Conservation (phyloP, 2,797 vertebrate genomes). For the Perodicticus potto region DNA sequence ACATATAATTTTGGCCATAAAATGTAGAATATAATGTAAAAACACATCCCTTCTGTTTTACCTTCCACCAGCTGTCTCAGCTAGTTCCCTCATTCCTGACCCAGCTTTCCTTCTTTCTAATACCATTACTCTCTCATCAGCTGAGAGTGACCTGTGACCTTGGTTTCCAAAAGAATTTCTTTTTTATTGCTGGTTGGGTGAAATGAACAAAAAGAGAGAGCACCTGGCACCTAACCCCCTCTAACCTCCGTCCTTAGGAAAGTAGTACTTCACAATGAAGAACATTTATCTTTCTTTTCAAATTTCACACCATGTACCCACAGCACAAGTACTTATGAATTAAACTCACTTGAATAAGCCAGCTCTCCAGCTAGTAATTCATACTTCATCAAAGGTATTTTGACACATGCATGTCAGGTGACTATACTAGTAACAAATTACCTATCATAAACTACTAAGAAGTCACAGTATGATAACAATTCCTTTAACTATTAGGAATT, state of each 20-base stretch:
- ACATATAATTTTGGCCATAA: slow-evolving; percentile 2
- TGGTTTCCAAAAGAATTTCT: not conserved
- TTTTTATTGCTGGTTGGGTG: not conserved
- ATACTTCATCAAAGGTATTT: not conserved
- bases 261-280: not conserved
- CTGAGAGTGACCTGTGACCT: not conserved
- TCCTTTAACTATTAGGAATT: not conserved
- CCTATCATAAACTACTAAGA: not conserved
- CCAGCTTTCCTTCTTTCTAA: not conserved
- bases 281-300: slow-evolving; percentile 48
- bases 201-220: slow-evolving; percentile 4
- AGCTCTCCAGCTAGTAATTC: not conserved
- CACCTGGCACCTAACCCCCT: not conserved
- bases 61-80: not conserved
- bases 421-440: not conserved
- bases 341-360: not conserved
- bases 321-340: slow-evolving; percentile 14
- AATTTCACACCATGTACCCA: not conserved
- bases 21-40: not conserved
- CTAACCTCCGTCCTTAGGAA: not conserved
- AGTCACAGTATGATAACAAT: not conserved
- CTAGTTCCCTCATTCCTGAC: not conserved
- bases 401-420: not conserved
- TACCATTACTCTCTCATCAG: not conserved
- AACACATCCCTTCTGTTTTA: not conserved